Base-by-base conservation (phyloP, 2,797 vertebrate species). In the Darevskia mixta region DNA sequence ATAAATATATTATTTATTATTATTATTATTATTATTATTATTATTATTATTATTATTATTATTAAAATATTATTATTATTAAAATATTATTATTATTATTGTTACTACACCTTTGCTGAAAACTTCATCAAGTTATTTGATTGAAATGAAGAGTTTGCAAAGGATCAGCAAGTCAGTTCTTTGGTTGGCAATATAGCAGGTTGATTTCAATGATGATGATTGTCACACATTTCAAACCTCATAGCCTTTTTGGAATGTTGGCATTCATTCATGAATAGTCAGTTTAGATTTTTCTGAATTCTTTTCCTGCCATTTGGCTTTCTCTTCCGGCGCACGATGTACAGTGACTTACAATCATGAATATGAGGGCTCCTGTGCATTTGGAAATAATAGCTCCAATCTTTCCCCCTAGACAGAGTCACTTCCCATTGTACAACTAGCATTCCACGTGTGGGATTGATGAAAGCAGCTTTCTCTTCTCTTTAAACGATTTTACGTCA, bases 381-480 rank as follows among this genome's bases (percentile, higher is more conserved):
- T 91, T 92, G 92, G 87, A 90, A 94, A 86, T 0, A 45, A 94
- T 90, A 90, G 91, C 80, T 89, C 89, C 79, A 66, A 93, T 95
- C 93, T 89, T 77, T 73, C 23, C 67, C 61, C 82, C 83, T 82
- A 76, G 83, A n/a, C 38, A 38, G 61, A 86, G 71, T 92, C 94
- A 92, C 92, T 95, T 87, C 85, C 89, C 92, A 92, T 92, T 91
- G 92, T 76, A 55, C 75, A 83, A 92, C 89, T 83, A 92, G 91
- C 95, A 92, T 90, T 95, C 94, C 91, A 91, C 83, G 86, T 71
- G 45, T 77, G 17, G 23, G 91, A 91, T 92, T 88, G 90, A 94
- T 95, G 92, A 95, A 96, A 95, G 94, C 81, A 3, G 89, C 94
- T 95, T 95, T 96, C 92, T 95, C 95, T 94, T 94, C 58, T 85